Conservation (phyloP, 2,888 invertebrate genomes). For the Lacanobia wlatinum region DNA sequence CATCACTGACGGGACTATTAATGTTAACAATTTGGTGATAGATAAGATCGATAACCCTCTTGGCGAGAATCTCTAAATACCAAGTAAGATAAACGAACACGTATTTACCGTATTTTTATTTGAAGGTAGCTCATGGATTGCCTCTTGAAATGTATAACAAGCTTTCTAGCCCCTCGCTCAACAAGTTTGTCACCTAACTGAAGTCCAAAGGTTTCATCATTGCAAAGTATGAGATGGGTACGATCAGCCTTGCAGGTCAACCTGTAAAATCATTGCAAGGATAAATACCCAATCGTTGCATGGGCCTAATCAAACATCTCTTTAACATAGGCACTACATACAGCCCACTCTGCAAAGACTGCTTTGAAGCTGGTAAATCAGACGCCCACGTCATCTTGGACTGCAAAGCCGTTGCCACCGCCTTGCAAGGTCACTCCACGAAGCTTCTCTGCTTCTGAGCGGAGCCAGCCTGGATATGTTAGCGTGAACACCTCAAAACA, state of each 20-base stretch:
- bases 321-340: too few species aligned
- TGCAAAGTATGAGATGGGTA: slow-evolving; percentile 51
- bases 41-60: background rate
- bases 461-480: too few species aligned
- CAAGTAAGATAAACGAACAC: background rate
- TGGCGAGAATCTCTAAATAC: background rate
- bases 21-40: too few species aligned
- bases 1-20: too few species aligned
- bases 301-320: too few species aligned
- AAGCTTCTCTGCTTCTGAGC: too few species aligned
- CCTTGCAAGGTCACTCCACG: too few species aligned
- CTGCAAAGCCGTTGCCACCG: too few species aligned
- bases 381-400: too few species aligned
- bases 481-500: too few species aligned
- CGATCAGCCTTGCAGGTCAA: slow-evolving; percentile 30
- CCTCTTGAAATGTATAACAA: slow-evolving; percentile 61
- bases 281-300: background rate
- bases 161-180: slow-evolving; percentile 71
- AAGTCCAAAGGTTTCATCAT: slow-evolving; percentile 60
- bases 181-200: slow-evolving; percentile 71
- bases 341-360: too few species aligned
- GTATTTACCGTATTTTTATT: slow-evolving; percentile 49
- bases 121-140: slow-evolving; percentile 40
- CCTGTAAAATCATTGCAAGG: slow-evolving; percentile 25
- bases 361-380: too few species aligned